Evolutionary conservation across 1,140 invertebrate genomes (phyloP).

Genomic region (Monochamus saltuarius): DNA sequence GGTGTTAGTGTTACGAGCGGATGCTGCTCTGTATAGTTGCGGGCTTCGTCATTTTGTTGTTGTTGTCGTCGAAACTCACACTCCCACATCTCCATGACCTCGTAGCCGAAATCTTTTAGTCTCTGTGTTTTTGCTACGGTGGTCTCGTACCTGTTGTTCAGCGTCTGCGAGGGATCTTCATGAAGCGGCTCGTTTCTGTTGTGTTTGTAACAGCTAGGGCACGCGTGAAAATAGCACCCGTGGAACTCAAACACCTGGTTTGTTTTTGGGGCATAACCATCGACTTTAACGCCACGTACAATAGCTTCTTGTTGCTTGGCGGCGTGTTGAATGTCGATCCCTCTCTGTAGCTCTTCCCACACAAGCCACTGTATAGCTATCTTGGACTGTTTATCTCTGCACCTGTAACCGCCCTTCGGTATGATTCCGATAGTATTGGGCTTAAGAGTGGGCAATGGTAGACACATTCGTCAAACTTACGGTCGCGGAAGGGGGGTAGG

Average conservation of each 20-base stretch:
- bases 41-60: neutral
- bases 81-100: constrained; percentile 4
- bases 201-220: neutral
- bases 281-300: constrained; percentile 14
- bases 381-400: neutral
- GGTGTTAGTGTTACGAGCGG: neutral
- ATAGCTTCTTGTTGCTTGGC: constrained; percentile 7
- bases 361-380: constrained; percentile 4
- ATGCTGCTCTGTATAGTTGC: neutral
- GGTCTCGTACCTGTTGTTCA: no score
- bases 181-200: no score
- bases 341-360: neutral
- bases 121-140: no score
- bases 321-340: constrained; percentile 17
- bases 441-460: no score
- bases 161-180: no score
- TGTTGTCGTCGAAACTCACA: neutral
- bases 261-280: constrained; percentile 11
- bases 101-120: neutral
- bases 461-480: no score
- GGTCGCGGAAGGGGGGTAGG: no score
- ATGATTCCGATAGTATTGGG: constrained; percentile 24
- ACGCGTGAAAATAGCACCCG: constrained; percentile 21
- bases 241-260: constrained; percentile 24
- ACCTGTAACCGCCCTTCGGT: constrained; percentile 11